Evolutionary conservation across 2,113 vertebrate genomes (phyloP).

Genomic region (Phrynocephalus versicolor): DNA sequence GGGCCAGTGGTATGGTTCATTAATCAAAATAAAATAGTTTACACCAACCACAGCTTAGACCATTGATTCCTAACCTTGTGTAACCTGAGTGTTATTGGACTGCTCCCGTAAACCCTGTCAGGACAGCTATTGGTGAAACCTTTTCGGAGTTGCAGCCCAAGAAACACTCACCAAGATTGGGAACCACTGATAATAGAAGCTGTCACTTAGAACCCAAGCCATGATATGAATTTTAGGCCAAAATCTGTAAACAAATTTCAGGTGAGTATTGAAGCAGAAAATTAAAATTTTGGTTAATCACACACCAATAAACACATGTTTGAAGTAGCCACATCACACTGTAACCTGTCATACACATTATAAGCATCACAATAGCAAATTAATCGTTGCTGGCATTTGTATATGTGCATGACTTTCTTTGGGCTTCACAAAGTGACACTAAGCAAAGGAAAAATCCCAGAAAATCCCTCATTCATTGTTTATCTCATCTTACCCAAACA

Average conservation of each 20-base stretch:
- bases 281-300: background rate
- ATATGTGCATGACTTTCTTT: background rate
- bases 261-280: background rate
- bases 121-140: too few relatives aligned
- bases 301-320: background rate
- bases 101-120: too few relatives aligned
- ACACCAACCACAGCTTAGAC: background rate
- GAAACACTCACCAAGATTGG: too few relatives aligned
- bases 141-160: too few relatives aligned
- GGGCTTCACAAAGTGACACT: background rate
- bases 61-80: too few relatives aligned
- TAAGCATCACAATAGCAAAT: background rate
- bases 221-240: background rate
- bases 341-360: background rate
- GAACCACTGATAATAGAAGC: too few relatives aligned
- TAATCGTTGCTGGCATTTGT: background rate
- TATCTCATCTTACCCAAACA: too few relatives aligned
- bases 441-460: too few relatives aligned
- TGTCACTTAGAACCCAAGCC: background rate
- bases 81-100: too few relatives aligned
- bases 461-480: too few relatives aligned
- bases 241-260: background rate
- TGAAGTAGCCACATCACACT: background rate
- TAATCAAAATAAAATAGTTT: background rate
- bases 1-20: background rate